These are phyloP conservation scores for Boleophthalmus pectinirostris DNA, from an alignment of 2,113 vertebrate species.

Conservation along the genomic window DNA sequence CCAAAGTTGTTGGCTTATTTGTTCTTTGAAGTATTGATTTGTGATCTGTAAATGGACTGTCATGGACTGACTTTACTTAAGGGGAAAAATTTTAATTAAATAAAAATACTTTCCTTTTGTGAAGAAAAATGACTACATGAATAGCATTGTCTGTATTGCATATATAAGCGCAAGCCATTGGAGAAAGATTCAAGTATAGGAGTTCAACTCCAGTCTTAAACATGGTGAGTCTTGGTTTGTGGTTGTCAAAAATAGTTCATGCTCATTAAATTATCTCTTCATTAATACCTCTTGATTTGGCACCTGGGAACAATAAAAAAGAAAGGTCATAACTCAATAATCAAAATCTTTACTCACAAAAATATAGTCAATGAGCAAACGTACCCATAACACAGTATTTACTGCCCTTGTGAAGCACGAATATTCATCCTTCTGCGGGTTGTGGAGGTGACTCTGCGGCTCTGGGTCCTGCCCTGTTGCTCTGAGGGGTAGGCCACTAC, in stretches of 20 bases:
- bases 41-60: constrained; percentile 42
- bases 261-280: constrained; percentile 51
- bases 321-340: constrained; percentile 4
- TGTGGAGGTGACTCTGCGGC: constrained; percentile 61
- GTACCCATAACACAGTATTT: constrained; percentile 47
- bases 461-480: constrained; percentile 60
- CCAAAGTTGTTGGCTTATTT: constrained; percentile 38
- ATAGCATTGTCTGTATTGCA: constrained; percentile 30
- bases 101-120: constrained; percentile 37
- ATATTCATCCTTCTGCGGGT: constrained; percentile 62
- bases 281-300: constrained; percentile 33
- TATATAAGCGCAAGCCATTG: constrained; percentile 37
- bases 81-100: constrained; percentile 5
- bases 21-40: constrained; percentile 25
- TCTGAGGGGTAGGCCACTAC: constrained; percentile 77
- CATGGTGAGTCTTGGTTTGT: constrained; percentile 41
- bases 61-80: constrained; percentile 22
- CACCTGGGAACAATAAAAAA: constrained; percentile 43
- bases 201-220: constrained; percentile 40
- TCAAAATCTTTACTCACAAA: neutral
- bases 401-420: constrained; percentile 65
- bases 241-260: constrained; percentile 48
- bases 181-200: constrained; percentile 15
- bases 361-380: constrained; percentile 15
- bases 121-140: constrained; percentile 38